A percentile compares a stretch with the other conserved stretches of the same genome.
phyloP scores from a whole-genome alignment of 2,113 vertebrate species.

The Indri indri region DNA sequence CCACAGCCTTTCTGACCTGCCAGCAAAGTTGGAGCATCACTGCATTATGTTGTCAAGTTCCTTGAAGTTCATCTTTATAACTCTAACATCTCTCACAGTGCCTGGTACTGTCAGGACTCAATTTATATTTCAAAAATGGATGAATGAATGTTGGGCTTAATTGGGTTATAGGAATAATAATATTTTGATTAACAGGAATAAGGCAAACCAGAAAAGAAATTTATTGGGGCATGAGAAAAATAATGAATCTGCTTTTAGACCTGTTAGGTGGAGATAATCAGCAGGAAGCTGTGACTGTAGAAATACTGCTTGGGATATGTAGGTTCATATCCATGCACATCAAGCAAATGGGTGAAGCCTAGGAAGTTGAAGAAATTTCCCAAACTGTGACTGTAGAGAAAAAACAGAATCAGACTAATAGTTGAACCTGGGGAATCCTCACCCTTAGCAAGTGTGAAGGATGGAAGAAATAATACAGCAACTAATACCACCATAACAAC shows the following conservation, averaged over 20 bases:
- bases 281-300: neutral
- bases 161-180: neutral
- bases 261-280: neutral
- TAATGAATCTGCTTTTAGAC: neutral
- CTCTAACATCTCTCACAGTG: neutral
- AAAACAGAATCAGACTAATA: neutral
- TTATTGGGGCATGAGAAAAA: neutral
- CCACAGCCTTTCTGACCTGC: neutral
- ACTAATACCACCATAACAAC: neutral
- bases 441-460: neutral
- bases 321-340: neutral
- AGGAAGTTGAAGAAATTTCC: neutral
- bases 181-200: neutral
- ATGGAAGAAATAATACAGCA: neutral
- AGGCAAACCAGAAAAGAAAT: neutral
- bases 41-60: neutral
- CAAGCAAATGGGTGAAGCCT: neutral
- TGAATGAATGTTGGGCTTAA: neutral
- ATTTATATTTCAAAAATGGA: too few species aligned
- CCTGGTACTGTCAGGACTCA: neutral
- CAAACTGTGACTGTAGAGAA: neutral
- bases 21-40: neutral
- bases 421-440: neutral
- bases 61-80: neutral
- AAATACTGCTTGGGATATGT: neutral